Base-by-base conservation (phyloP, 2,888 invertebrate genomes). In the Anticlea derivata region DNA sequence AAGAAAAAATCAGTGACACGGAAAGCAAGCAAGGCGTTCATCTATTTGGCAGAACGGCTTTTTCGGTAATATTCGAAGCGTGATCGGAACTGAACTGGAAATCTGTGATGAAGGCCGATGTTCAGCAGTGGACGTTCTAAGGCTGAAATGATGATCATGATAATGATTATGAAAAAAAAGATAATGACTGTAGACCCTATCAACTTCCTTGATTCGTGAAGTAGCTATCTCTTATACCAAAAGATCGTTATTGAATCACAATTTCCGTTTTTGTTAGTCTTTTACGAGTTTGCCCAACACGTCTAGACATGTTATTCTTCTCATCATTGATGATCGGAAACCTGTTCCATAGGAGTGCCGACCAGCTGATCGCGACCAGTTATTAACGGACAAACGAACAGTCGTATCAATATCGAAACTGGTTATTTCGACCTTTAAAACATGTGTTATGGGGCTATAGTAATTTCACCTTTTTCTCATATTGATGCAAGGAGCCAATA, bases 301-400 rank as follows among this genome's bases (percentile, higher is more conserved):
- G 37, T 50, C 48, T 49, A 45, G 48, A 48, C 53, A 8, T 34
- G 38, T 38, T 34, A 17, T 34, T 35, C 20, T n/a, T n/a, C 8
- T 37, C 26, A 45, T 29, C 27, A 40, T 26, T 43, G 43, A 38
- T 47, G 40, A 52, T 38, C 8, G 8, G 33, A 20, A 51, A 53
- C 53, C 44, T 17, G 33, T 58, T 45, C 45, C 43, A 49, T 56
- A 47, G 65, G 63, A 61, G 75, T 57, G 70, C 64, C 63, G 56
- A 67, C 58, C 78, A 79, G 78, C 80, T 80, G 79, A 78, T 75
- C 65, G 60, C 54, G 61, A 61, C 75, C 65, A 63, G 73, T 71
- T 68, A 53, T 72, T 59, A 81, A 81, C 81, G 80, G 81, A 75
- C 74, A 63, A 49, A 66, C 60, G 45, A 51, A 48, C 56, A 43